Base-by-base conservation (phyloP, 1,140 invertebrate species). In the Calephelis nemesis region DNA sequence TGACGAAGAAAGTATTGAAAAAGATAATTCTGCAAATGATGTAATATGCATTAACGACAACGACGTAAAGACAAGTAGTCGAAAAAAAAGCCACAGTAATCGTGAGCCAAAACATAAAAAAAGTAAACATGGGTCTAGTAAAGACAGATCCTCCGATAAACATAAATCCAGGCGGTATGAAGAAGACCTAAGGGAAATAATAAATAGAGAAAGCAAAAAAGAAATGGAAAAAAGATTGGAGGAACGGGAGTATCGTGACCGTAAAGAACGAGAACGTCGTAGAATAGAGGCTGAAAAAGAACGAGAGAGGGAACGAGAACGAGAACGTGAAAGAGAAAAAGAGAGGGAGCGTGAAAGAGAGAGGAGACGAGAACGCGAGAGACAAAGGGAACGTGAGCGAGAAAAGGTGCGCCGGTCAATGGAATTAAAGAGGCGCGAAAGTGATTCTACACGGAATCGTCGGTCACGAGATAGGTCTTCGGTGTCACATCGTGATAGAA, bases 161-260 rank as follows among this genome's bases (percentile, higher is more conserved):
- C 70, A 82, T 67, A 84, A 76, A 68, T 64, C 71, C 15, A 86
- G 74, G 63, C 78, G 82, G 39, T 71, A 86, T n/a, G 82, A 84
- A 42, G 84, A 88, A 78, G 87, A 89, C 74, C 75, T 92, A 50
- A 78, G 86, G 47, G 80, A 79, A 54, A 81, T 88, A 10, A 83
- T 90, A 58, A 86, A 90, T 81, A 84, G 86, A 78, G 74, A 93
- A 82, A 83, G 81, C 78, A 78, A 87, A 88, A 85, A 83, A 71
- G 88, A 88, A 74, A 76, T 84, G 72, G 84, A 88, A 63, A 87
- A 77, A 58, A 75, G 79, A 79, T 19, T 85, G 72, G 73, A 87
- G 67, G 84, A 85, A 52, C 77, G 77, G 48, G 84, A 88, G 54
- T 74, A 78, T 65, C 75, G 80, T 39, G 82, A 85, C 48, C 76